Evolutionary conservation across 2,888 invertebrate species (phyloP).

Genomic region (Noctua janthina): DNA sequence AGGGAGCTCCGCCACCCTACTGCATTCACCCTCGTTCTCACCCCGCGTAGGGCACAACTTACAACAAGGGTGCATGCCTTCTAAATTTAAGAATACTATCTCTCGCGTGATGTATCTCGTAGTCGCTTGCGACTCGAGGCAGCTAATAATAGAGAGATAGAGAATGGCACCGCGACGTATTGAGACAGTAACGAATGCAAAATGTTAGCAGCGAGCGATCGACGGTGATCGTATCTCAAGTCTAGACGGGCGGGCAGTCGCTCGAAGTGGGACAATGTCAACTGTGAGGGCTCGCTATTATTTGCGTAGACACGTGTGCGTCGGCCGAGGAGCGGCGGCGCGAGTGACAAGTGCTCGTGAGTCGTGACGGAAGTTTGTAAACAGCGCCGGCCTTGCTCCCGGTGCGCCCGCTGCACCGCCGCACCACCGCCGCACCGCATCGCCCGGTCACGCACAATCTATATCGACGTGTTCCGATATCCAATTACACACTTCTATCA

Average conservation of each 20-base stretch:
- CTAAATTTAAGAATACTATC: constrained; percentile 82
- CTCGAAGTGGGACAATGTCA: constrained; percentile 87
- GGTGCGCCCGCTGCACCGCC: constrained; percentile 75
- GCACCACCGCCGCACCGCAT: constrained; percentile 50
- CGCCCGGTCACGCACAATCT: constrained; percentile 81
- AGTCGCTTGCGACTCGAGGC: constrained; percentile 52
- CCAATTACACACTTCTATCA: constrained; percentile 78
- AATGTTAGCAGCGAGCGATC: constrained; percentile 79
- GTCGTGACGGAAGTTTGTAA: constrained; percentile 89
- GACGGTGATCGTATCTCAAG: constrained; percentile 80
- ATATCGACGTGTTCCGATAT: constrained; percentile 77
- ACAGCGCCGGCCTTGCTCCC: constrained; percentile 88
- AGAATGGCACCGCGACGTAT: constrained; percentile 51
- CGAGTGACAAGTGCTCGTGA: constrained; percentile 85
- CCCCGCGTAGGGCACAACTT: constrained; percentile 81
- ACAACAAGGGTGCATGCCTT: constrained; percentile 83
- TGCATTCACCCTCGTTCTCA: constrained; percentile 85
- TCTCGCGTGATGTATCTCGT: constrained; percentile 71
- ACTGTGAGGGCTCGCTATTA: constrained; percentile 87
- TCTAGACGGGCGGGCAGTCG: constrained; percentile 83
- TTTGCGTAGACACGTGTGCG: constrained; percentile 88
- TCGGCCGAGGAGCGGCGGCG: constrained; percentile 68
- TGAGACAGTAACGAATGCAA: constrained; percentile 73
- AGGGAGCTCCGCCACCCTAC: constrained; percentile 82
- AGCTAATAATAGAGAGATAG: constrained; percentile 53